A percentile compares a stretch with the other conserved stretches of the same genome.
These are phyloP conservation scores for Steinernema carpocapsae DNA, from an alignment of 2,888 invertebrate genomes.

Conservation along the genomic window DNA sequence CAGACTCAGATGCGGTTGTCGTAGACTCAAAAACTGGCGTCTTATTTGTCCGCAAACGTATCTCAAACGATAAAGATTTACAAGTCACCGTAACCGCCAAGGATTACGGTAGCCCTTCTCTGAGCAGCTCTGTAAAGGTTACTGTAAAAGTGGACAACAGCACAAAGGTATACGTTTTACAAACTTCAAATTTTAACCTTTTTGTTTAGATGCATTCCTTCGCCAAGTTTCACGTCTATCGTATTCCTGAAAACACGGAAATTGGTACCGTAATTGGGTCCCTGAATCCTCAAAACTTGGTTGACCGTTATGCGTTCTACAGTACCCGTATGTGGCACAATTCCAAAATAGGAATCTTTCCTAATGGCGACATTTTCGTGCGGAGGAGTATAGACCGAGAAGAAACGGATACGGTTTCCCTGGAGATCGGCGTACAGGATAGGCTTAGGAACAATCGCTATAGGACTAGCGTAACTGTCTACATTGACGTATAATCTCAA, in stretches of 20 bases:
- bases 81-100: background rate
- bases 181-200: background rate
- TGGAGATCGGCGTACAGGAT: background rate
- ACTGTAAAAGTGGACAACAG: conserved; percentile 28
- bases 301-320: conserved; percentile 20
- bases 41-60: background rate
- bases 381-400: background rate
- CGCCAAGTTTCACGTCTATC: background rate
- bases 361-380: conserved; percentile 14
- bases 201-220: conserved; percentile 18
- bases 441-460: conserved; percentile 15
- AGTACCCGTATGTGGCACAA: conserved; percentile 3
- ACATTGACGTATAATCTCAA: background rate
- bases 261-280: conserved; percentile 26
- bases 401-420: background rate
- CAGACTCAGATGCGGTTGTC: conserved; percentile 10
- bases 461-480: background rate
- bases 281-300: background rate
- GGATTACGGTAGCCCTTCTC: background rate
- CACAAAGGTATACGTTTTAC: background rate
- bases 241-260: conserved; percentile 1
- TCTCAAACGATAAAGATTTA: background rate
- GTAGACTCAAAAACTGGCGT: background rate
- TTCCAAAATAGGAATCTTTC: conserved; percentile 5
- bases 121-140: background rate